phyloP scores from a whole-genome alignment of 2,797 vertebrate genomes.

The Loriculus beryllinus region DNA sequence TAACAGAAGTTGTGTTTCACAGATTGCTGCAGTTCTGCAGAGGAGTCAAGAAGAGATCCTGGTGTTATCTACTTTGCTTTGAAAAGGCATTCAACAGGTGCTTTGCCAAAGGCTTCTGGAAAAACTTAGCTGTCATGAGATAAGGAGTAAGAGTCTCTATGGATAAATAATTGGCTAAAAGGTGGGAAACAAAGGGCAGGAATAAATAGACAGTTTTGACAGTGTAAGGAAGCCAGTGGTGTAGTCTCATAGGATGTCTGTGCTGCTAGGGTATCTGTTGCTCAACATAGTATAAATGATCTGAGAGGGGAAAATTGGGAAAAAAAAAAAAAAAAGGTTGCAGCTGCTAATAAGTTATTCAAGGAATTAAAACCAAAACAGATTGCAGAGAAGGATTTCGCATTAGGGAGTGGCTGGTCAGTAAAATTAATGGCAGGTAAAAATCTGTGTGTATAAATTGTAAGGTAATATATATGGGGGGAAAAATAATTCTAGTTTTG shows the following conservation, averaged over 20 bases:
- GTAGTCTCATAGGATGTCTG: not conserved
- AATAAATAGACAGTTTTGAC: conserved; percentile 30
- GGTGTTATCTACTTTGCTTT: conserved; percentile 10
- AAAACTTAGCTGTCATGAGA: conserved; percentile 36
- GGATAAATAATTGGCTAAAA: conserved; percentile 48
- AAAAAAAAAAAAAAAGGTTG: conserved; percentile 1
- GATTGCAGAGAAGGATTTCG: not conserved
- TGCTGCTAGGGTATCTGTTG: not conserved
- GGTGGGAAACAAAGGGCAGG: conserved; percentile 38
- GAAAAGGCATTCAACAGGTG: conserved; percentile 45
- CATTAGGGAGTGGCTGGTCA: not conserved
- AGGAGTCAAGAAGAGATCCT: not conserved
- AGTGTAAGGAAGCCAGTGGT: not conserved
- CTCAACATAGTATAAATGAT: not conserved
- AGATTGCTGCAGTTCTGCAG: not conserved
- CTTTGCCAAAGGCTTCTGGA: not conserved
- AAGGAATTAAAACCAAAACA: not conserved
- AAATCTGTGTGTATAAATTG: not conserved
- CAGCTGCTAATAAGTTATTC: conserved; percentile 9
- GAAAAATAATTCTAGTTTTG: not conserved
- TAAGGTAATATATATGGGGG: not conserved
- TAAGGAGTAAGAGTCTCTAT: not conserved
- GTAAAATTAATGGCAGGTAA: conserved; percentile 4
- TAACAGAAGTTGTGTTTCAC: conserved; percentile 13
- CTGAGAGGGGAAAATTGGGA: not conserved